These are phyloP conservation scores for Periophthalmodon schlosseri DNA, from an alignment of 2,113 vertebrate species.

Conservation along the genomic window DNA sequence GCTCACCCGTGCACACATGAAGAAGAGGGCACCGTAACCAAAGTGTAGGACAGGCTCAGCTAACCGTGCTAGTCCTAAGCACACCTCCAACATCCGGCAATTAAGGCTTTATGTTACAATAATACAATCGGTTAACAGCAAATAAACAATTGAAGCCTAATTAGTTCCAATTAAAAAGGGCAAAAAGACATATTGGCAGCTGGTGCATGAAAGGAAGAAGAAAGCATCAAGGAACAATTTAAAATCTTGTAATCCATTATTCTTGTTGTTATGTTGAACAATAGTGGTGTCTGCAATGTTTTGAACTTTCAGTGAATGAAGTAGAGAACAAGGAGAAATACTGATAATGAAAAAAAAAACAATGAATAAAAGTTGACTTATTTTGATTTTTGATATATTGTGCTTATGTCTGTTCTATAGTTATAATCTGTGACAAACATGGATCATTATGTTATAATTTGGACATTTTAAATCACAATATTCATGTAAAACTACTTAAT, in stretches of 20 bases:
- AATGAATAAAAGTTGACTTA: too few species aligned
- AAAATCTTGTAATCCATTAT: background rate
- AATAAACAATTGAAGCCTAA: constrained; percentile 55
- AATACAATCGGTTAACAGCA: constrained; percentile 36
- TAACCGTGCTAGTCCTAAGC: constrained; percentile 32
- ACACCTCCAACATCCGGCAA: constrained; percentile 27
- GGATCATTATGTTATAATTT: too few species aligned
- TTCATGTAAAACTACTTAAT: too few species aligned
- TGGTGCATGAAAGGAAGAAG: constrained; percentile 2
- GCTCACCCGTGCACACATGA: background rate
- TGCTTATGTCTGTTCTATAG: too few species aligned
- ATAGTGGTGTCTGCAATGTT: background rate
- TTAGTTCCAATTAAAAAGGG: constrained; percentile 35
- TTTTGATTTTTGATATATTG: too few species aligned
- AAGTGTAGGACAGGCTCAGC: constrained; percentile 22
- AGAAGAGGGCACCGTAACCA: background rate
- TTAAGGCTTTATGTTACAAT: constrained; percentile 52
- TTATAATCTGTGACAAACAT: too few species aligned
- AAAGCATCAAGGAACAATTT: background rate
- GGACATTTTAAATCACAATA: too few species aligned
- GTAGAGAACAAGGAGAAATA: too few species aligned
- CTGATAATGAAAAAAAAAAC: background rate
- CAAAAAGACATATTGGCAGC: background rate
- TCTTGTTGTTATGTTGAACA: background rate
- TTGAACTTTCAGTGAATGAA: too few species aligned